Evolutionary conservation across 2,113 vertebrate species (phyloP), one percentile per base, ranked within the genome.

Genomic region (Heterocephalus glaber): DNA sequence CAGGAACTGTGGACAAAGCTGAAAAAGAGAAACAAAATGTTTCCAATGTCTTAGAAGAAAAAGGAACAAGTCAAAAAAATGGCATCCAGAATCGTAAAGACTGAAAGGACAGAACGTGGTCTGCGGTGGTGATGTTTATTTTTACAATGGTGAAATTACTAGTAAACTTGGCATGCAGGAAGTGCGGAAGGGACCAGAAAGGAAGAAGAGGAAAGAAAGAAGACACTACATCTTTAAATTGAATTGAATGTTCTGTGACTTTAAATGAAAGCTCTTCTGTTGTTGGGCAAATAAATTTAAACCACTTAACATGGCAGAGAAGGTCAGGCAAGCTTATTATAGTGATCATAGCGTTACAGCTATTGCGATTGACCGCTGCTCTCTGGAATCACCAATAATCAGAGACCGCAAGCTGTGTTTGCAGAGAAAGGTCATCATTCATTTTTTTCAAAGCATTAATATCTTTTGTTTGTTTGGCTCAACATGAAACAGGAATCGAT

Each of bases 401-500:
- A 98, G 99, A 98, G 98, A 98, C 98, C 98, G 98, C 98, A 98
- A 99, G 98, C 98, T 98, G 98, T 99, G 99, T 99, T 99, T 99
- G 99, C 98, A 98, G 98, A 99, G 98, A 99, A 99, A 99, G 99
- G 99, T 99, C 99, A 99, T 99, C 98, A 98, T 99, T 99, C 99
- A 99, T 99, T 99, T 99, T 98, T 98, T 98, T 98, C 98, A 95
- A 98, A 99, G 98, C 99, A 99, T 99, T 99, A 99, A 99, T 99
- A 99, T 98, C 98, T 99, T 99, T 99, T 99, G 99, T 99, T 99
- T 99, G 99, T 99, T 99, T 99, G 99, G 98, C 98, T 99, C 98
- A 98, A 99, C 99, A 98, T 98, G 98, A 99, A 99, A 99, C 99
- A 98, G 98, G 99, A 99, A 99, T 99, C 99, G 98, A 99, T 99